Base-by-base conservation (phyloP, 2,797 vertebrate species). In the Rhyacichthys aspro region DNA sequence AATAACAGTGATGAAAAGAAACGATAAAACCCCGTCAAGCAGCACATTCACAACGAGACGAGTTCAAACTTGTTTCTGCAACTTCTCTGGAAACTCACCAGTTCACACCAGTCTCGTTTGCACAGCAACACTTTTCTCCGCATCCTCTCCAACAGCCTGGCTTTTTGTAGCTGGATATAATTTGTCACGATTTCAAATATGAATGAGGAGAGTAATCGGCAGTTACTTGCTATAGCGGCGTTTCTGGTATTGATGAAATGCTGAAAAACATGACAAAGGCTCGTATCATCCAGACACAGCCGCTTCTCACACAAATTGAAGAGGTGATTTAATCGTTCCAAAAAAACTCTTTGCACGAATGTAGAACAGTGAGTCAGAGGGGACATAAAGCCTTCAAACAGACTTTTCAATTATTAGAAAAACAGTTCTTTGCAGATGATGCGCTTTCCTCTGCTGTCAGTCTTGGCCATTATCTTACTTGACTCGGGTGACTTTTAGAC, bases 121-220 rank as follows among this genome's bases (percentile, higher is more conserved):
- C 34, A 11, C 16, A 38, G 49, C 37, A 37, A 18, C 34, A 9
- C 16, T 7, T 52, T 11, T 38, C 15, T 33, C 14, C 1, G n/a
- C 37, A 38, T 11, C 37, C 3, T 38, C 10, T 11, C 11, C 11
- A 11, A 11, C 11, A 38, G 42, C n/a, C n/a, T 2, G 14, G 42
- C 42, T 9, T 43, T 42, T 10, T 43, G 16, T 43, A 10, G 42
- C n/a, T 7, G n/a, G n/a, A 8, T 17, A 16, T 38, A 36, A 38
- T 52, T 50, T 52, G 49, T 38, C 11, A 9, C 17, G 16, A 9
- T 38, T 38, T 52, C 18, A 52, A 52, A 52, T 38, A 52, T 52
- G 34, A 52, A 52, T 52, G 34, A 38, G 49, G 7, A 14, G 18
- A 37, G 34, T 52, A 19, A 38, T 52, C 34, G 15, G 33, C 34